Percentiles rank a stretch among this genome's conserved stretches.
phyloP scores from a whole-genome alignment of 35 echinoderm and acorn worm genomes.

The Apostichopus parvimensis region DNA sequence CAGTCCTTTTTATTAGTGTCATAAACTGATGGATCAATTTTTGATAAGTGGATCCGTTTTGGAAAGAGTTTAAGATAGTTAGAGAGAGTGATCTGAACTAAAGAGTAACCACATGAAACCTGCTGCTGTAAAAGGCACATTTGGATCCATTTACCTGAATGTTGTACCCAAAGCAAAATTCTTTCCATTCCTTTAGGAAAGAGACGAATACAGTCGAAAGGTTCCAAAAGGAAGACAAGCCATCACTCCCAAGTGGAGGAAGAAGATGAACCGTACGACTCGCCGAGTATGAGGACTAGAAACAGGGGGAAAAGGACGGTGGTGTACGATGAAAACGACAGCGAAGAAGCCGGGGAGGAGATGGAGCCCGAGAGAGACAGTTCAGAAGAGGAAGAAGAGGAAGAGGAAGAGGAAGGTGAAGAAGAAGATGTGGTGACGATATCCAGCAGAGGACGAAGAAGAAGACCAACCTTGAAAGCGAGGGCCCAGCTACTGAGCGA shows the following conservation, averaged over 20 bases:
- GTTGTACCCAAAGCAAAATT: neutral
- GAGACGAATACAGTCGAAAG: neutral
- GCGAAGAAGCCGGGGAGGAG: slow-evolving; percentile 72
- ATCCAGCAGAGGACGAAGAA: slow-evolving; percentile 80
- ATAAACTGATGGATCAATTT: no score
- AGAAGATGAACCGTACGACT: slow-evolving; percentile 17
- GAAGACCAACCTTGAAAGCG: slow-evolving; percentile 58
- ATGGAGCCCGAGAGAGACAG: slow-evolving; percentile 57
- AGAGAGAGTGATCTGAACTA: no score
- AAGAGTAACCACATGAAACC: no score
- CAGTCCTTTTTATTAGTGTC: no score
- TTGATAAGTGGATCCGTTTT: neutral
- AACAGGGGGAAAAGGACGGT: slow-evolving; percentile 52
- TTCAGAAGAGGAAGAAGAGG: neutral
- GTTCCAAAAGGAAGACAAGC: slow-evolving; percentile 43
- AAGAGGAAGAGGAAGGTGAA: neutral
- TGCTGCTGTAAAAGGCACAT: no score
- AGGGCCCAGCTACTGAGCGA: no score
- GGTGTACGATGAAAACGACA: slow-evolving; percentile 33
- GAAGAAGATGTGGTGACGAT: slow-evolving; percentile 68
- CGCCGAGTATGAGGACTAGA: slow-evolving; percentile 52
- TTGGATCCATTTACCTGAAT: no score
- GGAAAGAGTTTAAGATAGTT: no score
- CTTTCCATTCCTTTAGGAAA: neutral
- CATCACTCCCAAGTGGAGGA: neutral